These are phyloP conservation scores for Apis dorsata DNA, from an alignment of 1,140 invertebrate species.

Conservation along the genomic window DNA sequence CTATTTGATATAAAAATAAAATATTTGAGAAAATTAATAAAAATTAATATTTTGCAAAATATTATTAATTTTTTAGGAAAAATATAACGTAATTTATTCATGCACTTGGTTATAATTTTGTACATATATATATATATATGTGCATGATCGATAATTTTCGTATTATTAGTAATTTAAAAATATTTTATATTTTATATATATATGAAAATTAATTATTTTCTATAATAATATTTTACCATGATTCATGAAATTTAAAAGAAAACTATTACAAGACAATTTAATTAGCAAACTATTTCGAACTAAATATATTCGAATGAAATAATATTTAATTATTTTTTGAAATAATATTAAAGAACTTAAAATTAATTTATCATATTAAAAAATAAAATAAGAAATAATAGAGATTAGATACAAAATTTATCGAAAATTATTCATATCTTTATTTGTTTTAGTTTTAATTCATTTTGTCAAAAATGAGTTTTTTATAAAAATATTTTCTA, in stretches of 20 bases:
- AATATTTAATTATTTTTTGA: too few relatives aligned
- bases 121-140: background rate
- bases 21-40: background rate
- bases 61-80: background rate
- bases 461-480: background rate
- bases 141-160: conserved; percentile 7
- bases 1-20: background rate
- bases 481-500: background rate
- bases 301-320: too few relatives aligned
- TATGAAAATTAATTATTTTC: background rate
- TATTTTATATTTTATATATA: background rate
- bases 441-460: background rate
- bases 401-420: conserved; percentile 23
- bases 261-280: background rate
- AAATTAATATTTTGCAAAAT: background rate
- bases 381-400: background rate
- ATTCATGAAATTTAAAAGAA: background rate
- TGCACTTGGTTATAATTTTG: background rate
- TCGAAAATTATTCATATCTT: background rate
- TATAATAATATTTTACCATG: too few relatives aligned
- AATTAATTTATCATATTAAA: background rate
- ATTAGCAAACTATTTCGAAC: background rate
- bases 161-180: conserved; percentile 11
- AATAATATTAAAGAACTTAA: background rate
- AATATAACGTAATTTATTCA: background rate